Evolutionary conservation across 37 sponge, comb jelly and placozoan species (phyloP), one percentile per base, ranked within the genome.

Genomic region (Oopsacas minuta): DNA sequence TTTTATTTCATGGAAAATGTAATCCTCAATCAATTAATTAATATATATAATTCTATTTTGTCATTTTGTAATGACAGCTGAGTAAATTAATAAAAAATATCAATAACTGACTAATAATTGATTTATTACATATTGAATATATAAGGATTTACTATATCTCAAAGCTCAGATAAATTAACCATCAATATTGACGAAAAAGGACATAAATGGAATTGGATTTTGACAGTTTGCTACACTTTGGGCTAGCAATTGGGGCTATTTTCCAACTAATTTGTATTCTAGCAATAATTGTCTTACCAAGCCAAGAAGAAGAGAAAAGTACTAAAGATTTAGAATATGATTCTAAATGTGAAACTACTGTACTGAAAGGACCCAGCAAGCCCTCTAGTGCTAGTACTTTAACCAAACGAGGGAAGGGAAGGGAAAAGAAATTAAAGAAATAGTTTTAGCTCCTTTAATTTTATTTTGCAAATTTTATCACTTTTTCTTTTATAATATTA

Each of bases 181-280:
- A 17, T 20, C 75, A 61, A 61, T 3, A 20, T 61, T 61, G 30
- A 22, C 17, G 51, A 46, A 17, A 12, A 46, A n/a, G n/a, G n/a
- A n/a, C n/a, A n/a, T n/a, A n/a, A 17, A 61, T 61, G 75, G 75
- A 61, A 34, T 61, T 61, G 22, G 75, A 61, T 61, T 83, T 85
- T 3, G 89, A 88, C 37, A 85, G 85, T 81, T 22, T 90, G 25
- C 85, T 90, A 8, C 90, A 90, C 49, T 86, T 87, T 37, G 90
- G 87, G 15, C 39, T 90, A 38, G 30, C 87, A 39, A 25, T 90
- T 35, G 90, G 90, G 0, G 90, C 90, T 53, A 36, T 90, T 36
- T 86, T 90, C 36, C 90, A 90, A 25, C 85, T 90, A 32, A 32
- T 90, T 42, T 86, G 87, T 36, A 90, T 90, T 12, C 84, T 87